phyloP scores from a whole-genome alignment of 2,113 vertebrate genomes.

The Heterocephalus glaber region DNA sequence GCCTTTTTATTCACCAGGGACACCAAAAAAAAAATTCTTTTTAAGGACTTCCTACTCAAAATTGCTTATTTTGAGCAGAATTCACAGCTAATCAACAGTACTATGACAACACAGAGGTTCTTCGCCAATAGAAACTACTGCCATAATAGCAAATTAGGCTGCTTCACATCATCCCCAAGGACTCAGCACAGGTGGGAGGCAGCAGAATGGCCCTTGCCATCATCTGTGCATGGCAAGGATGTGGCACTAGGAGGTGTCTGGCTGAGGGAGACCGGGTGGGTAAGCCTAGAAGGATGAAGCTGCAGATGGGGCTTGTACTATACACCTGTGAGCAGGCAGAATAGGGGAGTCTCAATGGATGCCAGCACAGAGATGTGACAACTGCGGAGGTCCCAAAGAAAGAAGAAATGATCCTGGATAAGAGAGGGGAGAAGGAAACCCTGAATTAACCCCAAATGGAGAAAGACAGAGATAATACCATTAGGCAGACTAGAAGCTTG shows the following conservation, averaged over 20 bases:
- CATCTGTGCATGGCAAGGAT: not conserved
- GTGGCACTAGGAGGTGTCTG: not conserved
- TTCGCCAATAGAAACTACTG: not conserved
- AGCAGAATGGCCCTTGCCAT: not conserved
- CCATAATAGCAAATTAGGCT: not conserved
- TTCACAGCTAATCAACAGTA: not conserved
- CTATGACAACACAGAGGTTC: not conserved
- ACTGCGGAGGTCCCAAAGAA: not conserved
- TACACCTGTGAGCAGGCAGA: not conserved
- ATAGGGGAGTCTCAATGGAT: accelerated
- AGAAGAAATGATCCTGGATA: not conserved
- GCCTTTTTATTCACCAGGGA: not conserved
- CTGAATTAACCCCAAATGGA: not conserved
- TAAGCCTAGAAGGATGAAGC: not conserved
- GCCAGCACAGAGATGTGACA: not conserved
- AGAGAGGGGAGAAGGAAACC: not conserved
- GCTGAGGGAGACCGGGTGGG: not conserved
- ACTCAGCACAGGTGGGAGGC: not conserved
- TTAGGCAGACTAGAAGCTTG: not conserved
- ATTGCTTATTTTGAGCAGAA: not conserved
- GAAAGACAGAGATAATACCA: not conserved
- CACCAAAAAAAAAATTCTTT: not conserved
- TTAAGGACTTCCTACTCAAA: not conserved
- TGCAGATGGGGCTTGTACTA: not conserved
- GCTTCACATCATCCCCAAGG: not conserved